phyloP scores from a whole-genome alignment of 1,140 invertebrate genomes.

The Bombus fervidus region DNA sequence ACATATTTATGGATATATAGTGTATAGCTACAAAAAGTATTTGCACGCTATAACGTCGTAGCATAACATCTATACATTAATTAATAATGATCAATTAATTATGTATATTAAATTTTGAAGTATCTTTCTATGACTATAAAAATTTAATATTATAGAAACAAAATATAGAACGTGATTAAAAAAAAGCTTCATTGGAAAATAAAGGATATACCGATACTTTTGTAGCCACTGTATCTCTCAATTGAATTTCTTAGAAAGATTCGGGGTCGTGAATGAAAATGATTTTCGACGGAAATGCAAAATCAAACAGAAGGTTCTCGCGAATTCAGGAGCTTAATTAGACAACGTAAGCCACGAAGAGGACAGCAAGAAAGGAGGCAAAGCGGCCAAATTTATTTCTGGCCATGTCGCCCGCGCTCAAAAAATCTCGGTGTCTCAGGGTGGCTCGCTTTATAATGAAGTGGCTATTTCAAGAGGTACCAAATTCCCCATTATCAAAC shows the following conservation, averaged over 20 bases:
- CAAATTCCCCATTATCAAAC: neutral
- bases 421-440: neutral
- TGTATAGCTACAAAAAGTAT: no score
- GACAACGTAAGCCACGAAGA: neutral
- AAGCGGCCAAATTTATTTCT: slow-evolving; percentile 20
- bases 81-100: no score
- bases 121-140: no score
- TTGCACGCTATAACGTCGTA: no score
- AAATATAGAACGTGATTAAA: no score
- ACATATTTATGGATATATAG: no score
- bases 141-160: no score
- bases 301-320: neutral
- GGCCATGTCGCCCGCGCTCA: neutral
- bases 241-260: neutral
- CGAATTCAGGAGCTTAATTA: slow-evolving; percentile 11
- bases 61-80: no score
- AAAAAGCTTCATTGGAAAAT: no score
- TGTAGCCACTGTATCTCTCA: no score
- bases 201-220: no score
- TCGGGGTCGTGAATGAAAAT: neutral
- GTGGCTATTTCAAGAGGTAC: neutral
- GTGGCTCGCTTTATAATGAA: slow-evolving; percentile 1
- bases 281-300: neutral
- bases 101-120: no score
- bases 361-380: neutral